phyloP scores from a whole-genome alignment of 2,888 invertebrate species.

The Adineta ricciae region DNA sequence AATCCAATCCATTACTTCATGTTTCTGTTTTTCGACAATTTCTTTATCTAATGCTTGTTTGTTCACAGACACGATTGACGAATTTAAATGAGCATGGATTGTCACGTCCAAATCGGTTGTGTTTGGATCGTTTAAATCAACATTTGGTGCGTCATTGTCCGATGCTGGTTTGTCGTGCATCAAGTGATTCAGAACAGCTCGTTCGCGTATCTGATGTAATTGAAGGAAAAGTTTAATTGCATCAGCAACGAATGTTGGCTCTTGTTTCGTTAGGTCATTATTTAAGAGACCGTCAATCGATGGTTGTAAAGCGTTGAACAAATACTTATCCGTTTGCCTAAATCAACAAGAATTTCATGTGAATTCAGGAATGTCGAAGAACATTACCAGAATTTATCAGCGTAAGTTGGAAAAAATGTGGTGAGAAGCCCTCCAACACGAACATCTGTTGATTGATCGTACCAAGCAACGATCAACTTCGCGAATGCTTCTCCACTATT shows the following conservation, averaged over 20 bases:
- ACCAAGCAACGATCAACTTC: constrained; percentile 10
- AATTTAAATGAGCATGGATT: constrained; percentile 10
- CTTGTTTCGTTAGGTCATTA: constrained; percentile 6
- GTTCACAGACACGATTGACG: not conserved
- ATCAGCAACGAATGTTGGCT: constrained; percentile 12
- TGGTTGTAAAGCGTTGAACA: constrained; percentile 6
- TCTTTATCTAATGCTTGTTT: not conserved
- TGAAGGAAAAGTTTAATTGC: not conserved
- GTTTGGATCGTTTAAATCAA: not conserved
- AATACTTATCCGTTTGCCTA: not conserved
- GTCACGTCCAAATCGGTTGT: constrained; percentile 8
- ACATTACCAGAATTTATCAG: constrained; percentile 17
- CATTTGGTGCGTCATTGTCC: not conserved
- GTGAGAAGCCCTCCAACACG: not conserved
- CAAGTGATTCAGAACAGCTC: not conserved
- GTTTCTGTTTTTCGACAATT: constrained; percentile 6
- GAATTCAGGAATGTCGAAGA: no score
- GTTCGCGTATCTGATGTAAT: constrained; percentile 20
- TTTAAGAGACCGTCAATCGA: constrained; percentile 5
- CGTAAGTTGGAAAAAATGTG: constrained; percentile 14
- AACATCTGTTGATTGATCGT: constrained; percentile 15
- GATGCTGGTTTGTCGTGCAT: not conserved
- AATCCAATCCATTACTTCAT: no score
- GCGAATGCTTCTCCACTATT: not conserved
- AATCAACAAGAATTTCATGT: no score